Evolutionary conservation across 2,113 vertebrate species (phyloP), one percentile per base, ranked within the genome.

Genomic region (Anas platyrhynchos): DNA sequence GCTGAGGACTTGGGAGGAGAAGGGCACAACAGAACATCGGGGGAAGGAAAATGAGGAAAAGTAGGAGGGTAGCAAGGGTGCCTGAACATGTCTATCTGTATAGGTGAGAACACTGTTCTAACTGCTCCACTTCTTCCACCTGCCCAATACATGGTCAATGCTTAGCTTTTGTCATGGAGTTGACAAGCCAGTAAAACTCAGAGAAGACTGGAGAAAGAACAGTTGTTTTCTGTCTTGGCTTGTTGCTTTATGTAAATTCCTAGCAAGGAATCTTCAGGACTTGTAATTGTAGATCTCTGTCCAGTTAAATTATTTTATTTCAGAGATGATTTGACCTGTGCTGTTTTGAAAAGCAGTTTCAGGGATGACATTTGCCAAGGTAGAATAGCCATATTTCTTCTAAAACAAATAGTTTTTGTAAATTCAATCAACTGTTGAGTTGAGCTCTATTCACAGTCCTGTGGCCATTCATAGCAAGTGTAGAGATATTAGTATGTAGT

Each of bases 61-160:
- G 11, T 1, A 25, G 8, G 26, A 75, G 31, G 9, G 36, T 16
- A 73, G 27, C 21, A 77, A 12, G 58, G 29, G 8, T 0, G 22
- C 12, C 6, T 52, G 43, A 32, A 69, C n/a, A 10, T 15, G 6
- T 36, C 7, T 27, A 5, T 14, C 20, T 2, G 0, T 7, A 2
- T 3, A 21, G 20, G 13, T 44, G 50, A 74, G 63, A 82, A 71
- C 29, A 44, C 11, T 23, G 22, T 43, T 83, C 50, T 46, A 22
- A 56, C n/a, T 44, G 52, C 46, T 71, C 36, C 16, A 15, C 31
- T 18, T 6, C 0, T 34, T 34, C 36, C 43, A 29, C 56, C 44
- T 36, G 32, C 44, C 14, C 43, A 22, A 44, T 2, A 25, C 56
- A 43, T 25, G 73, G 31, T 34, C 21, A 36, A 63, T 50, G 34